Conservation (phyloP, 2,113 vertebrate genomes). For the Pterophyllum scalare region DNA sequence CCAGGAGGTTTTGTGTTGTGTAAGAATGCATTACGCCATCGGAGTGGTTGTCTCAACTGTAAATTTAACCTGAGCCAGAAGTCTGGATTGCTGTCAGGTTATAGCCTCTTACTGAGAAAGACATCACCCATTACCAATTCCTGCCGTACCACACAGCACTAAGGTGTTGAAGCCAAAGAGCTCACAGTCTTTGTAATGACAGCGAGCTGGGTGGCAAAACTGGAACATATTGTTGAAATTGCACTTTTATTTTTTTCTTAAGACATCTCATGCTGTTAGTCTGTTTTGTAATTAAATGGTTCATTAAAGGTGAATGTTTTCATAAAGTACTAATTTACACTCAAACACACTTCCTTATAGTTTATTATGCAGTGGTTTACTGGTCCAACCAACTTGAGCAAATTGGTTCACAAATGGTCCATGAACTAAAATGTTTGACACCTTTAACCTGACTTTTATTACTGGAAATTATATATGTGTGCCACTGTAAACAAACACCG, state of each 20-base stretch:
- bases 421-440: background rate
- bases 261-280: background rate
- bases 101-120: constrained; percentile 1
- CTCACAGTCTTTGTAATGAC: background rate
- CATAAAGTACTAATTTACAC: background rate
- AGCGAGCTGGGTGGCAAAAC: background rate
- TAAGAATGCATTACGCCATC: background rate
- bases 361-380: background rate
- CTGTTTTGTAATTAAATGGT: background rate
- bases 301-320: background rate
- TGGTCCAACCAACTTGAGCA: background rate
- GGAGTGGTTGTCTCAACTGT: background rate
- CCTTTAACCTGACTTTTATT: constrained; percentile 5
- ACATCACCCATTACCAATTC: background rate
- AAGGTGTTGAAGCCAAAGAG: background rate
- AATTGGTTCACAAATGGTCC: background rate
- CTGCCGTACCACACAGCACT: background rate
- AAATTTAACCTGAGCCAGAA: background rate
- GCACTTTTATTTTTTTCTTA: background rate
- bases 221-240: background rate
- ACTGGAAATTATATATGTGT: background rate
- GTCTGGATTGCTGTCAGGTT: background rate
- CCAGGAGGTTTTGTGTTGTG: background rate
- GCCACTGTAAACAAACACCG: background rate
- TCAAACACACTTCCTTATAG: background rate